Percentiles rank a stretch among this genome's conserved stretches.
Conservation (phyloP, 2,797 vertebrate genomes). For the Hoplostethus atlanticus region DNA sequence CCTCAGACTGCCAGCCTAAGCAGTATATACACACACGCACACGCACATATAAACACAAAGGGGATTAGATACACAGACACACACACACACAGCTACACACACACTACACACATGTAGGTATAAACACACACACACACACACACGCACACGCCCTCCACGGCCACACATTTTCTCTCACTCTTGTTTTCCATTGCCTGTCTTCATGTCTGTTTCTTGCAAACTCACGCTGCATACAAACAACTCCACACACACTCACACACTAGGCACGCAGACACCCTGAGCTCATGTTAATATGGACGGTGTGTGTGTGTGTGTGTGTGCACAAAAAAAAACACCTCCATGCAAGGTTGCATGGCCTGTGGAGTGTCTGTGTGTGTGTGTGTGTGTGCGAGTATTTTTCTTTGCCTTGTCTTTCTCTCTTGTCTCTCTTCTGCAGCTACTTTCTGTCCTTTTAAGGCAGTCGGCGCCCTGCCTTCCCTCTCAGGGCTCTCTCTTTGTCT, state of each 20-base stretch:
- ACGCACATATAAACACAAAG: constrained; percentile 67
- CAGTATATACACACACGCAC: constrained; percentile 71
- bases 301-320: constrained; percentile 8
- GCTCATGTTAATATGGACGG: constrained; percentile 18
- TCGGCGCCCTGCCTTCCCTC: constrained; percentile 46
- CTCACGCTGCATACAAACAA: constrained; percentile 41
- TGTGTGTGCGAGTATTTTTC: constrained; percentile 17
- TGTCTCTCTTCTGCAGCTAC: constrained; percentile 38
- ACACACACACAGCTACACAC: constrained; percentile 37
- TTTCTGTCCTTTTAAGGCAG: constrained; percentile 83
- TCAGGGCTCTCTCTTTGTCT: constrained; percentile 11
- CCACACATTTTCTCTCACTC: constrained; percentile 44
- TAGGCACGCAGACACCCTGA: constrained; percentile 20
- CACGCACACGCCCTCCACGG: constrained; percentile 27
- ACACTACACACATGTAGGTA: constrained; percentile 41
- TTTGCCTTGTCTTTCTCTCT: constrained; percentile 19
- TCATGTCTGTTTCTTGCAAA: constrained; percentile 44
- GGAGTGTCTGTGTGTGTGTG: constrained; percentile 18
- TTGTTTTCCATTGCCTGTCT: constrained; percentile 42
- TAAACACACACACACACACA: constrained; percentile 46
- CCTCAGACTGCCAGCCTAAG: constrained; percentile 84
- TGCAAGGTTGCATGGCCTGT: constrained; percentile 25
- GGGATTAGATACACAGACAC: constrained; percentile 70
- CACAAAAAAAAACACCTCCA: constrained; percentile 6
- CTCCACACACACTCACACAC: constrained; percentile 31